phyloP scores from a whole-genome alignment of 2,888 invertebrate species.

The Drosophila mulleri region DNA sequence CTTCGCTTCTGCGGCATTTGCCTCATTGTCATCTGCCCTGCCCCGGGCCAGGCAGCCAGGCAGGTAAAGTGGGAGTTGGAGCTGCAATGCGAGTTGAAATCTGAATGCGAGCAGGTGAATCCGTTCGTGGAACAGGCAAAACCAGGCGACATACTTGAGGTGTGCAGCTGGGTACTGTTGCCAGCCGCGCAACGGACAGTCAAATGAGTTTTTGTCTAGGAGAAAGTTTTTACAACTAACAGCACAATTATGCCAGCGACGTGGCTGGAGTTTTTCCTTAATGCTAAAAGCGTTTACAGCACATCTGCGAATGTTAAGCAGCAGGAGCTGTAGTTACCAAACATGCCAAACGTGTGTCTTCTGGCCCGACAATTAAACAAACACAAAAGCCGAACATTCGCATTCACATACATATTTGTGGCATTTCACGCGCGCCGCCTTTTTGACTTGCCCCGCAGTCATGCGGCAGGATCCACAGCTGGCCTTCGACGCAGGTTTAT shows the following conservation, averaged over 20 bases:
- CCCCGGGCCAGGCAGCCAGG: slow-evolving; percentile 11
- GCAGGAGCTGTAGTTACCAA: slow-evolving; percentile 24
- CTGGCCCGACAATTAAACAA: slow-evolving; percentile 56
- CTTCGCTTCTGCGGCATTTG: slow-evolving; percentile 52
- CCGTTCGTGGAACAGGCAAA: slow-evolving; percentile 62
- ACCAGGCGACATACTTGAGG: slow-evolving; percentile 36
- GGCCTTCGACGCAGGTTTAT: slow-evolving; percentile 60
- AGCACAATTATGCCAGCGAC: slow-evolving; percentile 65
- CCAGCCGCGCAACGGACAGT: slow-evolving; percentile 24
- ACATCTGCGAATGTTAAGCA: slow-evolving; percentile 25
- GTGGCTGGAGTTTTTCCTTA: slow-evolving; percentile 55
- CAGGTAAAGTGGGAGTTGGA: slow-evolving; percentile 36
- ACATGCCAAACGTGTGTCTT: slow-evolving; percentile 48
- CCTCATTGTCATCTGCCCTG: slow-evolving; percentile 62
- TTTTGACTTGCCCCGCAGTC: slow-evolving; percentile 67
- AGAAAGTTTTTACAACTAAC: slow-evolving; percentile 54
- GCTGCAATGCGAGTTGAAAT: slow-evolving; percentile 38
- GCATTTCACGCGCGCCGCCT: slow-evolving; percentile 63
- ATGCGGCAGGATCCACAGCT: slow-evolving; percentile 32
- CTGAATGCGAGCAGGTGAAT: slow-evolving; percentile 50
- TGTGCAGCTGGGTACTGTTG: slow-evolving; percentile 25
- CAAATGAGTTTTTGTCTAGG: slow-evolving; percentile 62
- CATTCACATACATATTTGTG: slow-evolving; percentile 35
- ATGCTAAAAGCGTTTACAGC: slow-evolving; percentile 56
- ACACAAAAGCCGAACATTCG: not conserved